These are phyloP conservation scores for Enteromius mattozi DNA, from an alignment of 2,797 vertebrate species.

Conservation along the genomic window DNA sequence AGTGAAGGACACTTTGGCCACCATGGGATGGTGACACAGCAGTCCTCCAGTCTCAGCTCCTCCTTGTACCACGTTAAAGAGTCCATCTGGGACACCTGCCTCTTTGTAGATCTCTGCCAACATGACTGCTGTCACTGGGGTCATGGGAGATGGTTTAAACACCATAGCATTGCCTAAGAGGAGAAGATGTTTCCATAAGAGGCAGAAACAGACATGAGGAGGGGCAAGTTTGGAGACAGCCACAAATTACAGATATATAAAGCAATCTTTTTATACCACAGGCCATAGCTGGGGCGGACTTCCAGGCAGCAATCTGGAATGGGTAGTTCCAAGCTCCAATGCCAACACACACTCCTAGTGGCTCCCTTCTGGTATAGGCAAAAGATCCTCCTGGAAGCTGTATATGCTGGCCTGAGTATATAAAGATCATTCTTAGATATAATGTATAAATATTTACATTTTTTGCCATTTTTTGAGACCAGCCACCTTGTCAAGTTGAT, in stretches of 20 bases:
- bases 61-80: slow-evolving; percentile 96
- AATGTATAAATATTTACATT: not conserved
- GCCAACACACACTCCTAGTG: slow-evolving; percentile 92
- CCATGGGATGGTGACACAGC: slow-evolving; percentile 88
- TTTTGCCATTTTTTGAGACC: not conserved
- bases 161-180: slow-evolving; percentile 92
- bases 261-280: slow-evolving; percentile 80
- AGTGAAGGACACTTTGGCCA: slow-evolving; percentile 96
- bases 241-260: slow-evolving; percentile 1
- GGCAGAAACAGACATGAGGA: not conserved
- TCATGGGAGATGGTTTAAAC: slow-evolving; percentile 94
- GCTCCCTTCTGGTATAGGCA: slow-evolving; percentile 91
- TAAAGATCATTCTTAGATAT: not conserved
- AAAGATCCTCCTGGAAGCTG: slow-evolving; percentile 91
- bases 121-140: slow-evolving; percentile 85
- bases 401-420: slow-evolving; percentile 87
- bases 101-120: slow-evolving; percentile 93
- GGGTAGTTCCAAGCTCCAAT: slow-evolving; percentile 98
- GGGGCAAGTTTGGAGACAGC: not conserved
- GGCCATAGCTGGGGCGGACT: slow-evolving; percentile 92
- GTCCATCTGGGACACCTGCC: slow-evolving; percentile 88
- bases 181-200: not conserved
- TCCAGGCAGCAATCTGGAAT: slow-evolving; percentile 90
- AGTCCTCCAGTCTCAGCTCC: slow-evolving; percentile 89
- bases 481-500: not conserved